A percentile compares a stretch with the other conserved stretches of the same genome.
Evolutionary conservation across 92 coral and sea anemone species (phyloP).

Genomic region (Heteractis magnifica): DNA sequence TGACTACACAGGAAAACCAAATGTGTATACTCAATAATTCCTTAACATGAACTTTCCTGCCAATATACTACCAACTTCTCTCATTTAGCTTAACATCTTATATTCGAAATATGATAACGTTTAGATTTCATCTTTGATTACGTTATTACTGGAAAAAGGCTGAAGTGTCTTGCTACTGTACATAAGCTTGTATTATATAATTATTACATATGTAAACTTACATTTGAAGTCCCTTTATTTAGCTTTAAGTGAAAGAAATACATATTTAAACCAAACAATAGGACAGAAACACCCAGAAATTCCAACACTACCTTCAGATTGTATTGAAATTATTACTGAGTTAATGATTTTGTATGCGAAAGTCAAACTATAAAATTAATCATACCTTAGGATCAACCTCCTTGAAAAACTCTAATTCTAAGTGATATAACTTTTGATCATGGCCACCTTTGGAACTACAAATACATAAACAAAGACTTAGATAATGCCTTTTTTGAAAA

Average conservation of each 20-base stretch:
- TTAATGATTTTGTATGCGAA: no score
- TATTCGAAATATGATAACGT: no score
- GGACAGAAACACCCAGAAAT: background rate
- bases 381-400: conserved; percentile 79
- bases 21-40: background rate
- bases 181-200: no score
- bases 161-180: no score
- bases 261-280: no score
- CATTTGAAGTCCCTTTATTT: no score
- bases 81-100: background rate
- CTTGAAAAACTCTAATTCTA: conserved; percentile 71
- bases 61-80: background rate
- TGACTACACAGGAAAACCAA: background rate
- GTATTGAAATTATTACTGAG: background rate
- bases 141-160: no score
- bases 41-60: background rate
- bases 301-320: background rate
- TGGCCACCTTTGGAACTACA: conserved; percentile 83
- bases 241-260: no score
- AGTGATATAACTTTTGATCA: conserved; percentile 71
- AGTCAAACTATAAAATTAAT: background rate
- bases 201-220: no score
- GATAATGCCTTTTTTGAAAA: background rate
- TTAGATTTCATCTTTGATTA: no score
- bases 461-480: conserved; percentile 3